Evolutionary conservation across 2,797 vertebrate genomes (phyloP), one percentile per base, ranked within the genome.

Genomic region (Picus viridis): DNA sequence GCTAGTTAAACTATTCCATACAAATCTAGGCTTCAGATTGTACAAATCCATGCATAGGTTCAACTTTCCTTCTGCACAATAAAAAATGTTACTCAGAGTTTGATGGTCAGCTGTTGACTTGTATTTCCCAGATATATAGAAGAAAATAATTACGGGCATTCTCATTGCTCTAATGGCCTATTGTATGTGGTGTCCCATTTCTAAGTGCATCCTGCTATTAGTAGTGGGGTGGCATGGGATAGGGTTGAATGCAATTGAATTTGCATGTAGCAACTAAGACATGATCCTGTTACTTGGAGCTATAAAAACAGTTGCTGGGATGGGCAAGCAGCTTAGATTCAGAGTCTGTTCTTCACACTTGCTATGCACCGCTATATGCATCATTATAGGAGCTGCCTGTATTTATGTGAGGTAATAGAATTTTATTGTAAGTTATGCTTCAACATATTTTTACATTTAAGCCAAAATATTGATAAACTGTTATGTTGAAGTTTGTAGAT

Each of bases 161-260:
- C 84, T 87, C 83, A 82, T 58, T 87, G 90, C 62, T 86, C 80
- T 96, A 96, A 96, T 96, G 92, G 91, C 83, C 45, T 63, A 59
- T 68, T 19, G 20, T 63, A 43, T 69, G 76, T 47, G 14, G 79
- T 70, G 73, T 91, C 93, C 89, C 75, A 93, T 97, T 93, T 78
- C 93, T 85, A 39, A 97, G 93, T 96, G 89, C 94, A 95, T 96
- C 92, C 90, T 97, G 96, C 97, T 92, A 88, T 98, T 97, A 97
- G 97, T 57, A 89, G 83, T 69, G 75, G 76, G 88, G 68, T 90
- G 73, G 24, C 86, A 68, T 63, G 88, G 88, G 81, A 89, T 90
- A 41, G 81, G 95, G 93, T 91, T 93, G 83, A 97, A 92, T 12
- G 18, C 92, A 85, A 64, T 95, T 93, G 26, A 57, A n/a, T n/a